phyloP scores from a whole-genome alignment of 2,797 vertebrate genomes.

The Tokudaia tokunoshimensis region DNA sequence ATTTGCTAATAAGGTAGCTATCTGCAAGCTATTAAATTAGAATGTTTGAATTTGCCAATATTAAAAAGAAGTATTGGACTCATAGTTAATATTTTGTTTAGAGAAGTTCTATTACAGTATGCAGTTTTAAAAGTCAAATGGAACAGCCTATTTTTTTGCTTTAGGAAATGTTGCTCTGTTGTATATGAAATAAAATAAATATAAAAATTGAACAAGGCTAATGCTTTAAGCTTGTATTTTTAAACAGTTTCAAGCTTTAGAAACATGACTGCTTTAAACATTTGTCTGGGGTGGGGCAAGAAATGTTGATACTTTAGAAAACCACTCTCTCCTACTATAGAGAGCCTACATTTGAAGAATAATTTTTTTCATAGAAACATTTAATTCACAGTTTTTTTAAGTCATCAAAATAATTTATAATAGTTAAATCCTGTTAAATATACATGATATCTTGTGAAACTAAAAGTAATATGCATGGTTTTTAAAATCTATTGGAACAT shows the following conservation, averaged over 20 bases:
- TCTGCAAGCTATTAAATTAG: constrained; percentile 71
- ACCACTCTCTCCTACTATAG: constrained; percentile 62
- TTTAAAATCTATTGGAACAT: too few relatives aligned
- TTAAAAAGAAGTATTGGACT: constrained; percentile 72
- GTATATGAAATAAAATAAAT: constrained; percentile 25
- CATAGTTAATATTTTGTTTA: constrained; percentile 68
- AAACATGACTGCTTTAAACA: constrained; percentile 21
- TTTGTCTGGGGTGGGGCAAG: constrained; percentile 38
- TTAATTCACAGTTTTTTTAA: too few relatives aligned
- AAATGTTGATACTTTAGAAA: constrained; percentile 71
- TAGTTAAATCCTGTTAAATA: too few relatives aligned
- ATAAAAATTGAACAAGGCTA: constrained; percentile 57
- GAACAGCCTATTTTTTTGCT: constrained; percentile 18
- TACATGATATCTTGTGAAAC: too few relatives aligned
- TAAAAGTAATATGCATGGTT: too few relatives aligned
- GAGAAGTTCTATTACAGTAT: constrained; percentile 6
- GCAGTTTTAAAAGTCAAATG: constrained; percentile 27
- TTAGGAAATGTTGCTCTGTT: constrained; percentile 63
- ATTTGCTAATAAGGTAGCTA: constrained; percentile 74
- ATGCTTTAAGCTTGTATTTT: constrained; percentile 33
- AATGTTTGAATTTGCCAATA: constrained; percentile 52
- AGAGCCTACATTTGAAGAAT: constrained; percentile 67
- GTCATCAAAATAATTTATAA: too few relatives aligned
- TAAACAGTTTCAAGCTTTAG: constrained; percentile 28
- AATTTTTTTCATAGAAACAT: constrained; percentile 47